Conservation (phyloP, 2,113 vertebrate genomes). For the Recurvirostra avosetta region DNA sequence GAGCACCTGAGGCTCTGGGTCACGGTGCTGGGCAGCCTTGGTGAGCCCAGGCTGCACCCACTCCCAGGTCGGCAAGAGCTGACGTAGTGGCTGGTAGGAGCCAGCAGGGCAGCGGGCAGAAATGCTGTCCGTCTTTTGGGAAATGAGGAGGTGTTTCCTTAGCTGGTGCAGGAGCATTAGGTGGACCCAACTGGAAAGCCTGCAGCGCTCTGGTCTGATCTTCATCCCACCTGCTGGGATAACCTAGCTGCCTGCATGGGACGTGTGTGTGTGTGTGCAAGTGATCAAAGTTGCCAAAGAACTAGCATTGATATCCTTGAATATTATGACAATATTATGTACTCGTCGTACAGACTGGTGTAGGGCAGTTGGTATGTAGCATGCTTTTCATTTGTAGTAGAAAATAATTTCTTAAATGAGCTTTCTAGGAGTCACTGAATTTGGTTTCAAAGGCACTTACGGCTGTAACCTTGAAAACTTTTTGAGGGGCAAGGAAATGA, state of each 20-base stretch:
- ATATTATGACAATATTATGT: neutral
- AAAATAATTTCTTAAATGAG: neutral
- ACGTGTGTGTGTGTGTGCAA: neutral
- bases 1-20: fast-evolving
- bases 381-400: neutral
- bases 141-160: neutral
- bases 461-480: neutral
- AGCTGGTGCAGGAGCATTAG: neutral
- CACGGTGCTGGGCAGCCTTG: neutral
- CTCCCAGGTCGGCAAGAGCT: neutral
- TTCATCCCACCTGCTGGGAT: neutral
- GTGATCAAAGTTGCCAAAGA: neutral
- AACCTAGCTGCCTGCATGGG: neutral
- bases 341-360: fast-evolving
- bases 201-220: neutral
- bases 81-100: neutral
- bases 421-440: neutral
- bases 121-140: fast-evolving
- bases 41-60: neutral
- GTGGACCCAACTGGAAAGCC: neutral
- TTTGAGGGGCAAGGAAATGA: neutral
- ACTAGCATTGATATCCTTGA: neutral
- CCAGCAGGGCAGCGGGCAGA: neutral
- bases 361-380: neutral
- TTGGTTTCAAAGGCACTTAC: neutral